phyloP scores from a whole-genome alignment of 2,888 invertebrate genomes.

The Helobdella robusta region DNA sequence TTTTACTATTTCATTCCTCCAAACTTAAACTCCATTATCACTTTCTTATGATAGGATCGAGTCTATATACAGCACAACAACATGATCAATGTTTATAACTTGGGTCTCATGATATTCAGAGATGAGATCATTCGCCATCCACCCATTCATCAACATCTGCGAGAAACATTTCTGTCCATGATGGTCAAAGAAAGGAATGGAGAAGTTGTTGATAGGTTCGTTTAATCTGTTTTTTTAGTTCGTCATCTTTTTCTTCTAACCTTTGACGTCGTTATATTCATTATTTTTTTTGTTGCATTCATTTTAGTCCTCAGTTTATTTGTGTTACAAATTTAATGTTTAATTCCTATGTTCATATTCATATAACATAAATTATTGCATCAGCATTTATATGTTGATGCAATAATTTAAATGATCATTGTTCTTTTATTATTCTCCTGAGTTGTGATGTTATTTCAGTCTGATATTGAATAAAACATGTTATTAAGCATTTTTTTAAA shows the following conservation, averaged over 20 bases:
- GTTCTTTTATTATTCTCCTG: no score
- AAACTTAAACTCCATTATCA: background rate
- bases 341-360: background rate
- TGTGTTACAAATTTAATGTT: background rate
- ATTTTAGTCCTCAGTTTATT: background rate
- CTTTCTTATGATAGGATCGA: slow-evolving; percentile 60
- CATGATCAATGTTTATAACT: slow-evolving; percentile 96
- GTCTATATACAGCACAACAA: slow-evolving; percentile 97
- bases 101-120: slow-evolving; percentile 91
- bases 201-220: slow-evolving; percentile 73
- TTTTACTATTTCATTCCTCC: no score
- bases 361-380: no score
- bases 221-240: background rate
- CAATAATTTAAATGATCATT: no score
- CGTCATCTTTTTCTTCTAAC: background rate
- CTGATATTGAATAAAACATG: no score
- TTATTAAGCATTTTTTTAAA: no score
- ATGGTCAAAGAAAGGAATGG: slow-evolving; percentile 90
- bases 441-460: no score
- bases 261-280: background rate
- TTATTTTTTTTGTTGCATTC: background rate
- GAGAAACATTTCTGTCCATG: slow-evolving; percentile 84
- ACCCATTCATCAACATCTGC: slow-evolving; percentile 55
- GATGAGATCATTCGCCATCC: slow-evolving; percentile 96
- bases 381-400: no score